Percentiles rank a stretch among this genome's conserved stretches.
Evolutionary conservation across 35 echinoderm and acorn worm species (phyloP).

Genomic region (Eucidaris tribuloides): DNA sequence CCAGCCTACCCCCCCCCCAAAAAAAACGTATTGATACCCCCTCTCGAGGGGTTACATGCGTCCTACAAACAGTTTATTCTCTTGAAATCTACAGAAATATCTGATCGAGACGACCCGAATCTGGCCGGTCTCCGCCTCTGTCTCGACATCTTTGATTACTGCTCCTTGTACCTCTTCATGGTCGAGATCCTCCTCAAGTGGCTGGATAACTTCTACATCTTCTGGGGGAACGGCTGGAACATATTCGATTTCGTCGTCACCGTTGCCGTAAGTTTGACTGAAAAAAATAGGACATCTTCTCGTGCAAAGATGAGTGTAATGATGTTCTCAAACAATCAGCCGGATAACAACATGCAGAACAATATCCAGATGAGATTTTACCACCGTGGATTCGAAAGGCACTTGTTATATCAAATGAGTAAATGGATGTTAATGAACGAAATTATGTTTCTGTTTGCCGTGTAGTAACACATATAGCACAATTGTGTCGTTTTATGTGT

Average conservation of each 20-base stretch:
- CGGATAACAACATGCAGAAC: too few species aligned
- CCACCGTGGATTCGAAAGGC: neutral
- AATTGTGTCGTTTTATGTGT: too few species aligned
- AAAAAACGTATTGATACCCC: too few species aligned
- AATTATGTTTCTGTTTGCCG: neutral
- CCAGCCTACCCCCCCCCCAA: too few species aligned
- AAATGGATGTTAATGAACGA: neutral
- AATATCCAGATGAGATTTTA: too few species aligned
- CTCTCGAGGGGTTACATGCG: too few species aligned
- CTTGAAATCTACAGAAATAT: too few species aligned
- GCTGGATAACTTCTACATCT: constrained; percentile 75
- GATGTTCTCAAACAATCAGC: neutral
- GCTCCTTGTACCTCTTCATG: constrained; percentile 90
- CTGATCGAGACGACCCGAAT: constrained; percentile 48
- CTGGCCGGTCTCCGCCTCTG: constrained; percentile 40
- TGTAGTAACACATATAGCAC: too few species aligned
- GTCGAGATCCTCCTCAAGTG: constrained; percentile 90
- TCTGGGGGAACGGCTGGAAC: constrained; percentile 90
- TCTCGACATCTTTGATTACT: constrained; percentile 91
- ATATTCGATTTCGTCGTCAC: constrained; percentile 92
- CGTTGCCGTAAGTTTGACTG: constrained; percentile 64
- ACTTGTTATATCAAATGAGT: neutral
- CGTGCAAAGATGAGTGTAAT: neutral
- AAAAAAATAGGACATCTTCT: neutral
- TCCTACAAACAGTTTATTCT: too few species aligned